These are phyloP conservation scores for Oncopeltus fasciatus DNA, from an alignment of 1,140 invertebrate species.

Conservation along the genomic window DNA sequence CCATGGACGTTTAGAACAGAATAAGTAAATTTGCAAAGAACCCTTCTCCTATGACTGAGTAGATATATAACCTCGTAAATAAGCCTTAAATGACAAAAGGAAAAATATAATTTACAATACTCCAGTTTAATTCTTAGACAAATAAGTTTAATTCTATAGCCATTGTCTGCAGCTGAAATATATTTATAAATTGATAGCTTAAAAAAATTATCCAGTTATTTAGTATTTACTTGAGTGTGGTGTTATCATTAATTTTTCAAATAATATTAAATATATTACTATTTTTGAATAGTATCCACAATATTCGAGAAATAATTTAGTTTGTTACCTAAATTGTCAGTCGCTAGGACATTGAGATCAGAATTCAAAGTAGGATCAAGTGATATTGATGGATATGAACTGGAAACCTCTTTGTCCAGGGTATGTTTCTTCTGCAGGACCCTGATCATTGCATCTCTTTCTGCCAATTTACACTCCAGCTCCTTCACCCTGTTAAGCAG, in stretches of 20 bases:
- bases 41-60: too few species aligned
- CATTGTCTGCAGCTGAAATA: too few species aligned
- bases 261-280: neutral
- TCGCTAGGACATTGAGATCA: conserved; percentile 33
- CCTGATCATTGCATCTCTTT: conserved; percentile 78
- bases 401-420: conserved; percentile 42
- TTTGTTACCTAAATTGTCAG: conserved; percentile 36
- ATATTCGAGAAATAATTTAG: too few species aligned
- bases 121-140: too few species aligned
- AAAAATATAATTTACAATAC: too few species aligned
- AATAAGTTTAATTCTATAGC: too few species aligned
- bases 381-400: conserved; percentile 31
- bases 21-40: too few species aligned
- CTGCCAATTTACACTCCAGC: conserved; percentile 71
- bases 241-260: neutral
- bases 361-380: conserved; percentile 33
- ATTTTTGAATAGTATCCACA: neutral
- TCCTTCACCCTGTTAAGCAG: conserved; percentile 59
- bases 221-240: neutral
- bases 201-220: too few species aligned
- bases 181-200: too few species aligned
- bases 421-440: conserved; percentile 73
- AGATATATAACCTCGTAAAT: too few species aligned
- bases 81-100: too few species aligned
- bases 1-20: too few species aligned